Conservation (phyloP, 1,140 invertebrate genomes). For the Diorhabda sublineata region DNA sequence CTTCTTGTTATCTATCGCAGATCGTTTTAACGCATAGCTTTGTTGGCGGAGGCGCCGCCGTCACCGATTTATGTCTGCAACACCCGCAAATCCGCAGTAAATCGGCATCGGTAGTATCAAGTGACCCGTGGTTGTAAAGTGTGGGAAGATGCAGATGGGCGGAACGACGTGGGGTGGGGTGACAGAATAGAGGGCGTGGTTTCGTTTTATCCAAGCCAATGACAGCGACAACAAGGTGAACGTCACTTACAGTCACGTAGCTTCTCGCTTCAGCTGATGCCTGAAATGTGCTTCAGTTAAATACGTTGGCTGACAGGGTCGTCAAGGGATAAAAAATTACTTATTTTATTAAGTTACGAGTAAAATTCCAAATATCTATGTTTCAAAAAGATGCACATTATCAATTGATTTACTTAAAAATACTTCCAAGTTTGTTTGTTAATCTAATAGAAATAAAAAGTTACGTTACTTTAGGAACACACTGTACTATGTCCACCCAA, state of each 20-base stretch:
- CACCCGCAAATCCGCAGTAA: conserved; percentile 31
- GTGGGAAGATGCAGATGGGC: conserved; percentile 42
- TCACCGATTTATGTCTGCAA: not conserved
- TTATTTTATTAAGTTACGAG: no score
- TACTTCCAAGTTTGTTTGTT: no score
- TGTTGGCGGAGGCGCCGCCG: conserved; percentile 3
- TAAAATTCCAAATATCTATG: no score
- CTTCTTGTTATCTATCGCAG: no score
- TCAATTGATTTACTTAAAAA: no score
- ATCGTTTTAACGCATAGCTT: not conserved
- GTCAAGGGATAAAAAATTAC: not conserved
- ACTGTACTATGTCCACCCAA: no score
- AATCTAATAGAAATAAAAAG: no score
- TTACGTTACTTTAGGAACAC: no score
- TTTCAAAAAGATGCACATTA: no score
- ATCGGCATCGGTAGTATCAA: conserved; percentile 33
- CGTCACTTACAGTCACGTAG: conserved; percentile 41
- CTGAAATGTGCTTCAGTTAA: conserved; percentile 38
- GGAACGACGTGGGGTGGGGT: conserved; percentile 38
- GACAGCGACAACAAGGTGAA: conserved; percentile 24
- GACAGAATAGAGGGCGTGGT: conserved; percentile 28
- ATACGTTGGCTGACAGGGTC: conserved; percentile 17
- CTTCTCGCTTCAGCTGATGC: conserved; percentile 39
- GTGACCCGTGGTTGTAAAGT: conserved; percentile 43
- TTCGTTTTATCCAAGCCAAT: not conserved